Evolutionary conservation across 2,113 vertebrate genomes (phyloP).

Genomic region (Micromys minutus): DNA sequence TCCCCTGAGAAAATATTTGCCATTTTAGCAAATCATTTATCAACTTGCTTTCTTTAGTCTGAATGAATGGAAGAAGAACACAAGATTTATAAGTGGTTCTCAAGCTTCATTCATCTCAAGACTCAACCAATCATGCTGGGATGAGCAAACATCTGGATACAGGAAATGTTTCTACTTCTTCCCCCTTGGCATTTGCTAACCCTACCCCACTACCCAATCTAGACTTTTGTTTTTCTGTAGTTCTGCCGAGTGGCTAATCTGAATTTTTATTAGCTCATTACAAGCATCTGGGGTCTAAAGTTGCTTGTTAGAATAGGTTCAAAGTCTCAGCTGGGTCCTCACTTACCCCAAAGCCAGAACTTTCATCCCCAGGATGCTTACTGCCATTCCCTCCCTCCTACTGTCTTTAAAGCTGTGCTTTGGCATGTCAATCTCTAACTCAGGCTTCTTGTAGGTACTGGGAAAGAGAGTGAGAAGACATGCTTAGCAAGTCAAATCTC

Average conservation of each 20-base stretch:
- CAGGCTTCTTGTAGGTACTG: background rate
- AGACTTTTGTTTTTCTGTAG: background rate
- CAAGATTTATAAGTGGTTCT: background rate
- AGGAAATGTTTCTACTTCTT: background rate
- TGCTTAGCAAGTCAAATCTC: background rate
- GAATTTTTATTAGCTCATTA: background rate
- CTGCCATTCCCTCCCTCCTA: background rate
- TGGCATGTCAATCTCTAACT: background rate
- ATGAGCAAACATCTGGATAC: background rate
- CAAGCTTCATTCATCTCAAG: background rate
- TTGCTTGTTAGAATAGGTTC: background rate
- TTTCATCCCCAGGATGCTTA: background rate
- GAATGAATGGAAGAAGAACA: slow-evolving; percentile 10
- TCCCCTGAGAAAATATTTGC: slow-evolving; percentile 49
- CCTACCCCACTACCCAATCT: background rate
- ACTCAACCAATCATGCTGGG: background rate
- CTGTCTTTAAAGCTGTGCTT: background rate
- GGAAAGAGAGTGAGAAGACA: background rate
- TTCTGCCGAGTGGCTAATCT: background rate
- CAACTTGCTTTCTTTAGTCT: slow-evolving; percentile 9
- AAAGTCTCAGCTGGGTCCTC: background rate
- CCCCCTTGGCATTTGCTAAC: background rate
- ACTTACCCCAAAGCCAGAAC: background rate
- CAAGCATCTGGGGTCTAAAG: background rate
- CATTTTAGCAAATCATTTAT: slow-evolving; percentile 47